Evolutionary conservation across 2,888 invertebrate species (phyloP), one percentile per base, ranked within the genome.

Genomic region (Pocota personata): DNA sequence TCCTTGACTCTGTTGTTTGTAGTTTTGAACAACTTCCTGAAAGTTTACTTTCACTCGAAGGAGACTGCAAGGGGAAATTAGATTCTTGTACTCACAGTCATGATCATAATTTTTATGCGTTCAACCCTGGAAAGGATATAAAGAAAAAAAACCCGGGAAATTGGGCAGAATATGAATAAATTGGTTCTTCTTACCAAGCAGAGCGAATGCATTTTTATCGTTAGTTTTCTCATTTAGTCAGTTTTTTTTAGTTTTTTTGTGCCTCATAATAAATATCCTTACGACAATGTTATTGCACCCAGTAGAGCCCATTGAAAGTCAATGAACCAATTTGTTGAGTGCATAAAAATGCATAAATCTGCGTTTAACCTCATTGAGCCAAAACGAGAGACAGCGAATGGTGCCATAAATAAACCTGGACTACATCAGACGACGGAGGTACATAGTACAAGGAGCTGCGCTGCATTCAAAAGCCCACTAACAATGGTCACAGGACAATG

Each of bases 251-350:
- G 32, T 55, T 21, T 43, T 21, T 21, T 19, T 16, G 50, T 50
- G 43, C 48, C 50, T 19, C 50, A 35, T 35, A 69, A 78, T 71
- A 78, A 78, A 78, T 71, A 35, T 62, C 46, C 66, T 55, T 69
- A 16, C 35, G 43, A 35, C 37, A 48, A 14, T 30, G 48, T 32
- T 27, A 67, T 76, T 50, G 58, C 37, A 30, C 12, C 37, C 40
- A 14, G 14, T 14, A 35, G 14, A 27, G 48, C 4, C 27, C 73
- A 57, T 55, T 55, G 3, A 58, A 64, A 84, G 84, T 80, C 84
- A 71, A 71, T 80, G 75, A 84, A 80, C 84, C 75, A 84, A 84
- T 80, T 84, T 76, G 80, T 80, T 84, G 75, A 84, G 75, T 80
- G 79, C 79, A 79, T 72, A 48, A 48, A 66, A 72, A 69, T 73